Evolutionary conservation across 23 tunicate species (phyloP).

Genomic region (Aplidium turbinatum): DNA sequence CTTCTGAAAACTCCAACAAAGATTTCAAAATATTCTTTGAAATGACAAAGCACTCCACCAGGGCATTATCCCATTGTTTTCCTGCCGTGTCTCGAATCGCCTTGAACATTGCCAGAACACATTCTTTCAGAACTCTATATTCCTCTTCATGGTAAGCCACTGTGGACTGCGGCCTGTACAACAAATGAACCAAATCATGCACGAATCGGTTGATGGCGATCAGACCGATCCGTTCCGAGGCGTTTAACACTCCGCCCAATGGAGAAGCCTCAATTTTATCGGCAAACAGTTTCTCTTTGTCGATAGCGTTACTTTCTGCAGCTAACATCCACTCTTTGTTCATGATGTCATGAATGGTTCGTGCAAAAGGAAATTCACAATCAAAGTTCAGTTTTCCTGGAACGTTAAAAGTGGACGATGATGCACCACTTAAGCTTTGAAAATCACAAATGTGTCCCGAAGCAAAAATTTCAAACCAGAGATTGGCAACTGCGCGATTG

Average conservation of each 20-base stretch:
- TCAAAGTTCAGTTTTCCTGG: neutral
- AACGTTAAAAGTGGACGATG: slow-evolving; percentile 2
- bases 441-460: neutral
- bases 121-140: slow-evolving; percentile 1
- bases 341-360: slow-evolving; percentile 3
- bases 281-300: neutral
- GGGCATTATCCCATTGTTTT: slow-evolving; percentile 26
- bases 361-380: slow-evolving; percentile 36
- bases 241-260: neutral
- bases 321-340: slow-evolving; percentile 28
- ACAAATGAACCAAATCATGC: slow-evolving; percentile 14
- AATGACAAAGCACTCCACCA: slow-evolving; percentile 41
- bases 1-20: slow-evolving; percentile 29
- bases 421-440: neutral
- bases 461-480: slow-evolving; percentile 20
- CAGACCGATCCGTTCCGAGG: neutral
- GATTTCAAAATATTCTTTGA: slow-evolving; percentile 10
- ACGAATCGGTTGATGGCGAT: slow-evolving; percentile 3
- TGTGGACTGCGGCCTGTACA: slow-evolving; percentile 21
- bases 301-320: neutral
- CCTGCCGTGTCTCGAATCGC: neutral
- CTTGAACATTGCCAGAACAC: neutral
- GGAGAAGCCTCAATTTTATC: neutral
- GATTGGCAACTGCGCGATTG: neutral
- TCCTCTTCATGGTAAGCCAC: slow-evolving; percentile 1